A percentile compares a stretch with the other conserved stretches of the same genome.
Evolutionary conservation across 2,888 invertebrate species (phyloP).

Genomic region (Caprella mutica): DNA sequence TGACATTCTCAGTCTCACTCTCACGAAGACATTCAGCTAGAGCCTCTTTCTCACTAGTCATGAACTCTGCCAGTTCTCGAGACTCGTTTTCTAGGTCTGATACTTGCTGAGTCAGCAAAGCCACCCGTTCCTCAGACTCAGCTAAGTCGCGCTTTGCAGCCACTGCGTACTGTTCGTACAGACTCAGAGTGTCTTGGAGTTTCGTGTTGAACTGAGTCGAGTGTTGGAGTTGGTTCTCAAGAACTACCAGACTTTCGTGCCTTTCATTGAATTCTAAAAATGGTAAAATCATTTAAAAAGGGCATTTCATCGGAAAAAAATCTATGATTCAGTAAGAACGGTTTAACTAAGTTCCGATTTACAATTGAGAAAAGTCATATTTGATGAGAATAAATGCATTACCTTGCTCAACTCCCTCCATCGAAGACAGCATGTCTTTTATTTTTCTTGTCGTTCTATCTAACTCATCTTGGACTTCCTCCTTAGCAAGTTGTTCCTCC

Average conservation of each 20-base stretch:
- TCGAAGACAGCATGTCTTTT: slow-evolving; percentile 35
- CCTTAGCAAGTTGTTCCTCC: slow-evolving; percentile 58
- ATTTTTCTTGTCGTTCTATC: slow-evolving; percentile 51
- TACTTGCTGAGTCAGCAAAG: slow-evolving; percentile 58
- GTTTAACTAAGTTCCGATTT: no score
- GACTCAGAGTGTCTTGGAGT: slow-evolving; percentile 27
- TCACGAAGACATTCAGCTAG: slow-evolving; percentile 67
- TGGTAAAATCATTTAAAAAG: background rate
- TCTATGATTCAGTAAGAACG: no score
- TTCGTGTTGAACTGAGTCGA: slow-evolving; percentile 49
- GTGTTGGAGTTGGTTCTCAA: slow-evolving; percentile 62
- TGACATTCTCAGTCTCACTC: slow-evolving; percentile 51
- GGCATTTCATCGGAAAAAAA: background rate
- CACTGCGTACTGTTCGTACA: slow-evolving; percentile 49
- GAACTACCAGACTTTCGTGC: slow-evolving; percentile 59
- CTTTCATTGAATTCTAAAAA: slow-evolving; percentile 42
- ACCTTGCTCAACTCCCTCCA: slow-evolving; percentile 36
- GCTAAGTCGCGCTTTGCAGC: slow-evolving; percentile 54
- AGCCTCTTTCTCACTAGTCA: slow-evolving; percentile 71
- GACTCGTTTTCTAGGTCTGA: slow-evolving; percentile 67
- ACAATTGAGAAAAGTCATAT: no score
- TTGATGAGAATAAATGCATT: no score
- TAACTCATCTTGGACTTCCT: slow-evolving; percentile 61
- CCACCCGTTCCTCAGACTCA: slow-evolving; percentile 54
- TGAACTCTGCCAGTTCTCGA: slow-evolving; percentile 71